These are phyloP conservation scores for Dermochelys coriacea DNA, from an alignment of 2,797 vertebrate genomes.

Conservation along the genomic window DNA sequence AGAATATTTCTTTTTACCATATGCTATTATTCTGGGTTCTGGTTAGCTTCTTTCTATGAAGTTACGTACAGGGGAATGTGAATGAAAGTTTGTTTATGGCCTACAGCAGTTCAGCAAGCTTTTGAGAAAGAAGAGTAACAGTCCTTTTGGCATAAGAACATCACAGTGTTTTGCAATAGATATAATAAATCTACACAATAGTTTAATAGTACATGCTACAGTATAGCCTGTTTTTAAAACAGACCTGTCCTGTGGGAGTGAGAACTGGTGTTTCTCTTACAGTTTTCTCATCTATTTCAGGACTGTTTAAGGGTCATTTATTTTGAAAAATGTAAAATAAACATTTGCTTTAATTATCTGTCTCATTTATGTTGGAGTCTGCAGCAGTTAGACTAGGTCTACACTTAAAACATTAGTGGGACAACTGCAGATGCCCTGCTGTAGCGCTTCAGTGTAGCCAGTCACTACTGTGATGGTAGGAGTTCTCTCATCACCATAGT, in stretches of 20 bases:
- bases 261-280: not conserved
- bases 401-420: not conserved
- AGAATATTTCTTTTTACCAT: not conserved
- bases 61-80: not conserved
- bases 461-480: not conserved
- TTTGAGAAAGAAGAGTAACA: slow-evolving; percentile 5
- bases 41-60: not conserved
- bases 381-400: not conserved
- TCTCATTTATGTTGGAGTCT: not conserved
- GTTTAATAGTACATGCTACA: not conserved
- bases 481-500: not conserved
- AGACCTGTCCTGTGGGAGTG: not conserved
- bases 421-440: not conserved
- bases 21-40: not conserved
- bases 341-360: not conserved
- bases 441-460: not conserved
- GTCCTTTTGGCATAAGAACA: not conserved
- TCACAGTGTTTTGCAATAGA: not conserved
- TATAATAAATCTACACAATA: not conserved
- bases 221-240: slow-evolving; percentile 8
- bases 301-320: not conserved
- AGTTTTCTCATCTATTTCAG: not conserved
- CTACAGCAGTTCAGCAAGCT: not conserved
- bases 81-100: slow-evolving; percentile 23
- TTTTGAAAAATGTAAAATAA: not conserved